Percentiles rank a stretch among this genome's conserved stretches.
Evolutionary conservation across 2,113 vertebrate species (phyloP).

Genomic region (Furnarius figulus): DNA sequence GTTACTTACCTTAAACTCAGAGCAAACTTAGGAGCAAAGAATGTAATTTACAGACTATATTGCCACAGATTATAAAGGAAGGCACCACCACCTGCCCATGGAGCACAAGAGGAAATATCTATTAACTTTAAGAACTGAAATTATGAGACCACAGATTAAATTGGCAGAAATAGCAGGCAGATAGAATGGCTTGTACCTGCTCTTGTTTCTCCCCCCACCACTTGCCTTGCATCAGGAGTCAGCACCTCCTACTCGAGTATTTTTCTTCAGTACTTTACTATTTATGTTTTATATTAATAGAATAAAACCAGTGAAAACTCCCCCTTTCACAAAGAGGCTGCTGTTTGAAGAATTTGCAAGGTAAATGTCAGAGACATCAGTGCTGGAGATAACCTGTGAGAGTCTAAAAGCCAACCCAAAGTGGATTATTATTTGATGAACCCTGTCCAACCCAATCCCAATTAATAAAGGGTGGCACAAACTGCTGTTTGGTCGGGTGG

Average conservation of each 20-base stretch:
- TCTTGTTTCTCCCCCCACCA: neutral
- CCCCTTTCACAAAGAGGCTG: neutral
- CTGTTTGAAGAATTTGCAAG: neutral
- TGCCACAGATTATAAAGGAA: neutral
- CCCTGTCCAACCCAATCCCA: neutral
- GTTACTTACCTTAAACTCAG: neutral
- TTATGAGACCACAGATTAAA: neutral
- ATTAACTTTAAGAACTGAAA: neutral
- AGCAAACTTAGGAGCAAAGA: neutral
- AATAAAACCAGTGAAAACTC: neutral
- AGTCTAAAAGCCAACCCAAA: neutral
- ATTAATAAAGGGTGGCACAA: neutral
- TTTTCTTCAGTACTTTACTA: neutral
- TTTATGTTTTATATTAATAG: neutral
- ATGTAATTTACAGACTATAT: neutral
- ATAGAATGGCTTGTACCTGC: neutral
- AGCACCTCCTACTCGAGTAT: neutral
- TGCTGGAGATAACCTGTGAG: neutral
- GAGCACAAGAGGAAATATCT: neutral
- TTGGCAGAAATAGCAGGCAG: neutral
- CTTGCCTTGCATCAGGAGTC: neutral
- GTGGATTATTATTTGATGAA: neutral
- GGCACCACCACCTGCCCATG: neutral
- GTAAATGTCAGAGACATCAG: neutral
- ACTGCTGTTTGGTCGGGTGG: neutral